These are phyloP conservation scores for Ganaspis sp. DNA, from an alignment of 1,140 invertebrate genomes.

Conservation along the genomic window DNA sequence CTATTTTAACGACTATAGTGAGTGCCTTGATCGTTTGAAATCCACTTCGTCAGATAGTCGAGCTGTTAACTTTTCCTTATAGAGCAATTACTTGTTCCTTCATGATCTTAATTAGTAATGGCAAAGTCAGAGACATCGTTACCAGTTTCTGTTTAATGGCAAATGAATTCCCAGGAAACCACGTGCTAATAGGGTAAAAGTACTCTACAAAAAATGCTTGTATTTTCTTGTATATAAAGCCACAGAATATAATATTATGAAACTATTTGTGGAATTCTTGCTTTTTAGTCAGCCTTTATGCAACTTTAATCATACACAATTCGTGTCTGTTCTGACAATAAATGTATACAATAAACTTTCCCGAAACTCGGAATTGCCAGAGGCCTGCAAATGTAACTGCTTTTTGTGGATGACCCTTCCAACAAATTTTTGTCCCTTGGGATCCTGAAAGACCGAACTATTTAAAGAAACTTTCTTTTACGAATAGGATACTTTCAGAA, in stretches of 20 bases:
- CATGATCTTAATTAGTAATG: background rate
- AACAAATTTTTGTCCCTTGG: background rate
- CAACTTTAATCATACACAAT: background rate
- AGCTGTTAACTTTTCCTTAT: background rate
- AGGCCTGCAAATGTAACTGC: background rate
- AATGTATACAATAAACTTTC: background rate
- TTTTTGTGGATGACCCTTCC: constrained; percentile 11
- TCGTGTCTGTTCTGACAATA: background rate
- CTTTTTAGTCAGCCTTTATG: background rate
- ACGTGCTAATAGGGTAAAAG: background rate
- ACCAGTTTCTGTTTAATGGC: background rate
- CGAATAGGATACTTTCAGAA: too few relatives aligned
- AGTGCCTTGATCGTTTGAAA: background rate
- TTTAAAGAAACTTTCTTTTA: background rate
- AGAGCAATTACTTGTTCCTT: constrained; percentile 1
- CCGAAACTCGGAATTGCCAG: background rate
- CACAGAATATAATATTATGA: background rate
- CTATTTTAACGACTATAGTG: background rate
- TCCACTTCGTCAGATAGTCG: background rate
- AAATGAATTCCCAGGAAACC: background rate
- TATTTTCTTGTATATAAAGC: too few relatives aligned
- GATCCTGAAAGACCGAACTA: background rate
- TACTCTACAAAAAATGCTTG: background rate
- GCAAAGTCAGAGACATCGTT: background rate
- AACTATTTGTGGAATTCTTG: background rate